Conservation (phyloP, 1,140 invertebrate species). For the Pachypeltis micranthus region DNA sequence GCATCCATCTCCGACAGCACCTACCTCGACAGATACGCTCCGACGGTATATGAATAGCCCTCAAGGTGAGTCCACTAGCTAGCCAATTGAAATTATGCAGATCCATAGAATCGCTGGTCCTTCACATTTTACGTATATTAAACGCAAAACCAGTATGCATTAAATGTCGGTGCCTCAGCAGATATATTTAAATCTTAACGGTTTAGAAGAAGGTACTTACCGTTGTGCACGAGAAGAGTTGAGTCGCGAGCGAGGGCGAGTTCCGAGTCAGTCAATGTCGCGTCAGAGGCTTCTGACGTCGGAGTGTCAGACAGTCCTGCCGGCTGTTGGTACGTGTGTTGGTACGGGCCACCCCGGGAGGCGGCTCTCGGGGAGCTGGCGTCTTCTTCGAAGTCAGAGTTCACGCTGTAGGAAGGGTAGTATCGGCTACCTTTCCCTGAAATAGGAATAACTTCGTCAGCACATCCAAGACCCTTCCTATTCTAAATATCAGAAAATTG, state of each 20-base stretch:
- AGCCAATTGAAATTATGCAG: no score
- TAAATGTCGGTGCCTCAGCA: no score
- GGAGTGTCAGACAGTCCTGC: constrained; percentile 59
- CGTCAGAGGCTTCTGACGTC: constrained; percentile 64
- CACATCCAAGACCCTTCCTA: background rate
- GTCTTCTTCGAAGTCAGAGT: constrained; percentile 49
- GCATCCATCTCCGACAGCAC: no score
- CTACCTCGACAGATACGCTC: no score
- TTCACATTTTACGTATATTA: no score
- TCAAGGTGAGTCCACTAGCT: no score
- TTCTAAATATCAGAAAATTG: no score
- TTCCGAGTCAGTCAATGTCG: constrained; percentile 66
- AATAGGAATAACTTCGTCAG: constrained; percentile 18
- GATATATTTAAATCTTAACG: no score
- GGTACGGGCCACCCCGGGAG: constrained; percentile 34
- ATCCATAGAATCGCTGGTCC: no score
- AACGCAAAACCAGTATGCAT: no score
- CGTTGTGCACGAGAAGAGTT: constrained; percentile 65
- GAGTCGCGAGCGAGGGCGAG: constrained; percentile 62
- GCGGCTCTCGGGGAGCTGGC: constrained; percentile 37
- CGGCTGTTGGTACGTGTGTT: constrained; percentile 36
- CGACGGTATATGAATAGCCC: no score
- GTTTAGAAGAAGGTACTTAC: no score
- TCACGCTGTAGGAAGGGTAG: constrained; percentile 52
- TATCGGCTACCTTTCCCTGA: constrained; percentile 53